phyloP scores from a whole-genome alignment of 2,797 vertebrate species.

The Phyllotis vaccarum region DNA sequence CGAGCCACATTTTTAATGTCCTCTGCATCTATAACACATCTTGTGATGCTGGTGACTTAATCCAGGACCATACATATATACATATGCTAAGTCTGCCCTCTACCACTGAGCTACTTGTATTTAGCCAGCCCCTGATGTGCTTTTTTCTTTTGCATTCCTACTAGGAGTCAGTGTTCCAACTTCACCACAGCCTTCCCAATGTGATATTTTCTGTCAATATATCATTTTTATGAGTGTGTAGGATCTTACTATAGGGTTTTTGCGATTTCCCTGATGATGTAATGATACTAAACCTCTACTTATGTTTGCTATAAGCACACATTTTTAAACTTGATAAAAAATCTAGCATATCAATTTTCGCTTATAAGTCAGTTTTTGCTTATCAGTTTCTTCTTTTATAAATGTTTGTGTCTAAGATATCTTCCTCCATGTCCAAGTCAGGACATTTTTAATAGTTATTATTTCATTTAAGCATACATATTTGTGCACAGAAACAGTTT shows the following conservation, averaged over 20 bases:
- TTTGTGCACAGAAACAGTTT: neutral
- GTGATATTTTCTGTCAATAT: neutral
- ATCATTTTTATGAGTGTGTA: neutral
- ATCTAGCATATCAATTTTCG: neutral
- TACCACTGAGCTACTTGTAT: neutral
- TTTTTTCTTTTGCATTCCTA: neutral
- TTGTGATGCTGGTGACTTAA: neutral
- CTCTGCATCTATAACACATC: neutral
- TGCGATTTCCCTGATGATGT: neutral
- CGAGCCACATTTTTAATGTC: neutral
- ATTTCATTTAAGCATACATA: neutral
- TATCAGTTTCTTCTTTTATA: neutral
- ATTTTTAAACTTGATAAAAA: conserved; percentile 6
- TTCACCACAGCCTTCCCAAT: neutral
- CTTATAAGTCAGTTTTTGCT: neutral
- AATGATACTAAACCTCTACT: neutral
- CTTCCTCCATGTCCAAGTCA: neutral
- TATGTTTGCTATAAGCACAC: neutral
- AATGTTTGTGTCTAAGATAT: neutral
- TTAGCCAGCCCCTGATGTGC: neutral
- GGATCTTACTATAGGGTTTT: neutral
- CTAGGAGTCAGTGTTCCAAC: neutral
- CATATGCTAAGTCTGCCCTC: neutral
- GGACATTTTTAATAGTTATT: neutral
- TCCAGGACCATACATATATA: neutral